Base-by-base conservation (phyloP, 1,140 invertebrate species). In the Adoxophyes honmai region DNA sequence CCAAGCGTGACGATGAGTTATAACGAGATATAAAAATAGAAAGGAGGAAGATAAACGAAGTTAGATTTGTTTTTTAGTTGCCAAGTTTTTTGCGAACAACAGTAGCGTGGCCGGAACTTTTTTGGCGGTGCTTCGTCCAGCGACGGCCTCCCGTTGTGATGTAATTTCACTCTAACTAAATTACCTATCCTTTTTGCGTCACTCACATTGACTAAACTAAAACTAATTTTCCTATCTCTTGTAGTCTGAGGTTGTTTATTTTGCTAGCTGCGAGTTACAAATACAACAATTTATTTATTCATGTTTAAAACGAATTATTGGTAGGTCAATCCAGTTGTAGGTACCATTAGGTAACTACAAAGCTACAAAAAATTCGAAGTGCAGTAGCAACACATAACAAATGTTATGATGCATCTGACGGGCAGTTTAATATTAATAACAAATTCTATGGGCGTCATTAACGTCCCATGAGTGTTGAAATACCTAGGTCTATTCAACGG, bases 71-170 rank as follows among this genome's bases (percentile, higher is more conserved):
- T 51, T 64, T 55, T 54, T 48, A 36, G 21, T 28, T 28, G 21
- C 21, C 21, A 28, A 28, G 6, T 28, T 28, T 28, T 6, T 28
- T 28, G 44, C 44, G 38, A 52, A 61, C 56, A 64, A 67, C 59
- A 36, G 57, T 63, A 59, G 64, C 39, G 11, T 15, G 33, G 16
- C 16, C 36, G 39, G 65, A 68, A 63, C 57, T 62, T 65, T 69
- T 72, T 62, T 64, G 38, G 62, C 56, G 35, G 59, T 60, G 42
- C 52, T 37, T 66, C 68, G 66, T 73, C 59, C 59, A 65, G 62
- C 59, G 55, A 48, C 57, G 68, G 75, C 68, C 77, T 71, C 82
- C 74, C 62, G 77, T 55, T 48, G 80, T 33, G 54, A 75, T 81
- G 66, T 67, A 72, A 73, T 74, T 82, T 74, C 57, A 60, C 57